These are phyloP conservation scores for Muscicapa striata DNA, from an alignment of 2,797 vertebrate genomes.

Conservation along the genomic window DNA sequence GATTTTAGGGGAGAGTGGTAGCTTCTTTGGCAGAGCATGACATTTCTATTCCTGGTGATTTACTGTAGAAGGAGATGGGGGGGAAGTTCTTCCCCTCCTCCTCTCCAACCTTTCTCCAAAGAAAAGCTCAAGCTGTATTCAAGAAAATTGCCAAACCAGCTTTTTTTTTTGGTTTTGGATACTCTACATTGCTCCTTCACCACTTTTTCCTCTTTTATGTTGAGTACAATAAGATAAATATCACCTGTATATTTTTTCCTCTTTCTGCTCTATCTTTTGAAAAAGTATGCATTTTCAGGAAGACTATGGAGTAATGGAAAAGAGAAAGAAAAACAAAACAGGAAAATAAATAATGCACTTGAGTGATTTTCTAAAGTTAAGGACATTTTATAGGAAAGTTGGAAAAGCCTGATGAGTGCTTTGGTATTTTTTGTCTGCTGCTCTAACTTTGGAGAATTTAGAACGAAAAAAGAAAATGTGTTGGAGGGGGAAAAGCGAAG, in stretches of 20 bases:
- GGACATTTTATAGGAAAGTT: conserved; percentile 23
- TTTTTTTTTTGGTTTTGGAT: conserved; percentile 6
- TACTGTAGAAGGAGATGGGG: background rate
- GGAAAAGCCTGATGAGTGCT: conserved; percentile 17
- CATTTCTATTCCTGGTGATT: background rate
- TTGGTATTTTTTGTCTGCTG: background rate
- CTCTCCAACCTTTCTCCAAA: background rate
- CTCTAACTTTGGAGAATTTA: conserved; percentile 41
- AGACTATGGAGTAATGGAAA: background rate
- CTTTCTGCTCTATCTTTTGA: background rate
- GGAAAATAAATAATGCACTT: background rate
- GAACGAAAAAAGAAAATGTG: conserved; percentile 66
- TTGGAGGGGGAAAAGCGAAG: conserved; percentile 40
- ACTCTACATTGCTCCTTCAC: background rate
- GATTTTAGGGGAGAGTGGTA: background rate
- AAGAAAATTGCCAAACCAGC: background rate
- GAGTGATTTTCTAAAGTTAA: conserved; percentile 31
- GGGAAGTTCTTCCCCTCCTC: background rate
- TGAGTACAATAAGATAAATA: background rate
- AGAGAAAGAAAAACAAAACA: conserved; percentile 18
- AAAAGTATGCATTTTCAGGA: background rate
- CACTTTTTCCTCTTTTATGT: background rate
- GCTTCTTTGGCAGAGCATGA: background rate
- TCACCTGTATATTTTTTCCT: background rate
- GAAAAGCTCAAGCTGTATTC: background rate